phyloP scores from a whole-genome alignment of 2,888 invertebrate species.

The Drosophila nr. perissopoda region DNA sequence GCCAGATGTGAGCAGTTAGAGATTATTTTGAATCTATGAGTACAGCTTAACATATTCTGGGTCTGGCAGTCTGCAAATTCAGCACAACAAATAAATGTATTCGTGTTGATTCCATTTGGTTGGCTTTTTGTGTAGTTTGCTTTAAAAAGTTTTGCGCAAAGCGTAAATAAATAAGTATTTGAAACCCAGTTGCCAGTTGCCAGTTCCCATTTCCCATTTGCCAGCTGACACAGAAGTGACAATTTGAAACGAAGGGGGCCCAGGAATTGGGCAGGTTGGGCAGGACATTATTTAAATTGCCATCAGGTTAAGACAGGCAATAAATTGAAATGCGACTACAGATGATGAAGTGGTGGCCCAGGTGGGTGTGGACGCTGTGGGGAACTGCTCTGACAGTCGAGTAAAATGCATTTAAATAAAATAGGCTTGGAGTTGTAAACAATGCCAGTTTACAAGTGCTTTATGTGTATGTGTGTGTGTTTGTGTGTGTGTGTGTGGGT shows the following conservation, averaged over 20 bases:
- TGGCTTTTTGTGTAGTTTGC: constrained; percentile 8
- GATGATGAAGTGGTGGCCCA: constrained; percentile 29
- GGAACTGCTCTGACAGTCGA: constrained; percentile 26
- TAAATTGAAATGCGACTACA: constrained; percentile 58
- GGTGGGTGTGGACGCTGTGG: neutral
- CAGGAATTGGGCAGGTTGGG: constrained; percentile 7
- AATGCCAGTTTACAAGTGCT: constrained; percentile 21
- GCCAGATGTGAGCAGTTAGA: constrained; percentile 2
- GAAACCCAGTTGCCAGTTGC: constrained; percentile 4
- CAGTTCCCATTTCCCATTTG: constrained; percentile 15
- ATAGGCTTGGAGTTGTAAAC: constrained; percentile 49
- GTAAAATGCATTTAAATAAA: constrained; percentile 62
- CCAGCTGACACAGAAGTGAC: constrained; percentile 50
- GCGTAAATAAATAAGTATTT: constrained; percentile 47
- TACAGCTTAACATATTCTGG: neutral
- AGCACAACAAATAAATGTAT: neutral
- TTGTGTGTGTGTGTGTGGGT: neutral
- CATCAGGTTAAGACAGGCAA: constrained; percentile 71
- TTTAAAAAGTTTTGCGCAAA: constrained; percentile 13
- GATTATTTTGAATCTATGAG: constrained; percentile 1
- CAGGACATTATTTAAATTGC: constrained; percentile 70
- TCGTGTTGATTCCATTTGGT: constrained; percentile 6
- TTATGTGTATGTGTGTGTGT: neutral
- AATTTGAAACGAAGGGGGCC: constrained; percentile 17
- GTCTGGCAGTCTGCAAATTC: neutral